Conservation (phyloP, 2,113 vertebrate species). For the Pimephales promelas region DNA sequence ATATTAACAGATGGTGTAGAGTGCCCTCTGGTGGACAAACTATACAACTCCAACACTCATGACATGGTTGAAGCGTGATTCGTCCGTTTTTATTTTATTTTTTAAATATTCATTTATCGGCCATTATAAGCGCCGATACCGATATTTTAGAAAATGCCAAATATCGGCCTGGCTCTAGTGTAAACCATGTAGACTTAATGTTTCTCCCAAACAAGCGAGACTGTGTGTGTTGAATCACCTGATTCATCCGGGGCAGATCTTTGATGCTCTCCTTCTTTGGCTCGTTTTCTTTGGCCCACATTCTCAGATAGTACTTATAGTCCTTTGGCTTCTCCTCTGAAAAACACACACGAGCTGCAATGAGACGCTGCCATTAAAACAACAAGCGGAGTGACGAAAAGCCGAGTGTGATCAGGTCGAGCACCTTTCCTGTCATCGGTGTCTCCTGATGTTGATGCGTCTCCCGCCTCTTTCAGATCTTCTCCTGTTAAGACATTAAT, state of each 20-base stretch:
- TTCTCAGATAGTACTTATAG: constrained; percentile 90
- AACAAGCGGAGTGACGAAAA: background rate
- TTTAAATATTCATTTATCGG: too few relatives aligned
- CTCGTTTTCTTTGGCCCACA: constrained; percentile 95
- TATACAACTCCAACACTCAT: too few relatives aligned
- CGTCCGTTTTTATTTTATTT: too few relatives aligned
- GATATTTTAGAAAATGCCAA: too few relatives aligned
- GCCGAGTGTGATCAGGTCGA: background rate
- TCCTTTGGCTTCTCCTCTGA: constrained; percentile 89
- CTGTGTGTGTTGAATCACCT: constrained; percentile 75
- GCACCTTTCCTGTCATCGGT: constrained; percentile 80
- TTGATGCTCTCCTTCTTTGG: constrained; percentile 90
- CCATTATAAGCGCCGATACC: too few relatives aligned
- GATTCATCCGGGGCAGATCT: constrained; percentile 95
- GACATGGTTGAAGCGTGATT: too few relatives aligned
- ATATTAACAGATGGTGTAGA: too few relatives aligned
- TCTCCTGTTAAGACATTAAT: constrained; percentile 70
- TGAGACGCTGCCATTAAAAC: background rate
- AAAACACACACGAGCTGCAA: constrained; percentile 5
- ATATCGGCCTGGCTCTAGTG: too few relatives aligned
- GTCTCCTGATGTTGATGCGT: constrained; percentile 65
- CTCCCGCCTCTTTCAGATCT: constrained; percentile 65
- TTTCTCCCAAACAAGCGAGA: background rate
- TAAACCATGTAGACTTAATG: background rate
- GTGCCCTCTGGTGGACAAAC: too few relatives aligned